Evolutionary conservation across 2,797 vertebrate species (phyloP).

Genomic region (Chromobotia macracanthus): DNA sequence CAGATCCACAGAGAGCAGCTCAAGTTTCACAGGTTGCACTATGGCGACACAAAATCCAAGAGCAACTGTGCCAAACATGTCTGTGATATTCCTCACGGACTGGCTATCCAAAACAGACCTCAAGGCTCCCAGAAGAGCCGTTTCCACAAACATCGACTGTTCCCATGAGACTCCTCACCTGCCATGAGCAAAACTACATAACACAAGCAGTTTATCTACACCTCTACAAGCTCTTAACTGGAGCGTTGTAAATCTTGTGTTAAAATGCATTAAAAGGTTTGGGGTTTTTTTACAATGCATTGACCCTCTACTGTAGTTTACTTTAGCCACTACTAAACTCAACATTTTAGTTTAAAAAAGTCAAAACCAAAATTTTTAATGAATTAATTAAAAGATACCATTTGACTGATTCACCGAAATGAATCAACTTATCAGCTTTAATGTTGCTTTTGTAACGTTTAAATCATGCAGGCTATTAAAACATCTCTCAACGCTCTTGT

Average conservation of each 20-base stretch:
- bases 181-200: slow-evolving; percentile 1
- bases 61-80: slow-evolving; percentile 15
- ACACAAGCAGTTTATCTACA: neutral
- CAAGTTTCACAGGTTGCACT: neutral
- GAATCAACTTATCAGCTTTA: too few species aligned
- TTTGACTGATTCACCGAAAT: too few species aligned
- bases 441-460: neutral
- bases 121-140: neutral
- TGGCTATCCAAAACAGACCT: slow-evolving; percentile 26
- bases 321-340: too few species aligned
- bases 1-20: neutral
- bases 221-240: neutral
- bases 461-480: neutral
- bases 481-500: too few species aligned
- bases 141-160: slow-evolving; percentile 1
- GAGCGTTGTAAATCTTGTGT: neutral
- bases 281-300: too few species aligned
- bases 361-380: too few species aligned
- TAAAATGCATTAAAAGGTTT: too few species aligned
- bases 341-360: too few species aligned
- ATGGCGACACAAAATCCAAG: slow-evolving; percentile 2
- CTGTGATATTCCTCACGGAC: slow-evolving; percentile 9
- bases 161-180: slow-evolving; percentile 31
- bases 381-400: too few species aligned
- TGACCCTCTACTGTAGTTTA: too few species aligned